phyloP scores from a whole-genome alignment of 2,113 vertebrate species.

The Prinia subflava region DNA sequence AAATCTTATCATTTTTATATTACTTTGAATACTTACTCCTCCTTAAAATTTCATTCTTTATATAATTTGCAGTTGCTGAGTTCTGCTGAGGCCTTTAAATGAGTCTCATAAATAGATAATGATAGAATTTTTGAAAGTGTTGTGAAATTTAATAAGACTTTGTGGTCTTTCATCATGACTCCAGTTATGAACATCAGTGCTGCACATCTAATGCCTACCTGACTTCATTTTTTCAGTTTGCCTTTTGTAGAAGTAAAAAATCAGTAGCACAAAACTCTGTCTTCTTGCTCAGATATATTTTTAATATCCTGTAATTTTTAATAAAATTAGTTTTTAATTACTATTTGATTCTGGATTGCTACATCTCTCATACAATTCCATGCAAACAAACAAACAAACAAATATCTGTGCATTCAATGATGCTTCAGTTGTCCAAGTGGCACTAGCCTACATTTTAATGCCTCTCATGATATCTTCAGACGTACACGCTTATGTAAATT shows the following conservation, averaged over 20 bases:
- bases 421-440: not conserved
- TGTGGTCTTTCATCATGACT: not conserved
- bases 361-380: not conserved
- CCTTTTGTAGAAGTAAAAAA: not conserved
- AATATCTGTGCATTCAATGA: not conserved
- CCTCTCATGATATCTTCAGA: not conserved
- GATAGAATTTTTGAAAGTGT: not conserved
- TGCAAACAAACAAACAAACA: not conserved
- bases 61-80: not conserved
- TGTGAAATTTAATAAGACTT: not conserved
- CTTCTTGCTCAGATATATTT: not conserved
- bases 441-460: not conserved
- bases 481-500: not conserved
- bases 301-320: not conserved
- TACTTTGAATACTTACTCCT: not conserved
- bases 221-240: not conserved
- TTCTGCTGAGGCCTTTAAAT: not conserved
- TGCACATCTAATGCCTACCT: not conserved
- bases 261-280: not conserved
- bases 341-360: not conserved
- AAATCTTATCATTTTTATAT: not conserved
- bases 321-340: slow-evolving; percentile 11
- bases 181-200: not conserved
- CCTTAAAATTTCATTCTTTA: not conserved
- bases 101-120: not conserved